A percentile compares a stretch with the other conserved stretches of the same genome.
Evolutionary conservation across 2,113 vertebrate species (phyloP).

Genomic region (Microtus ochrogaster): DNA sequence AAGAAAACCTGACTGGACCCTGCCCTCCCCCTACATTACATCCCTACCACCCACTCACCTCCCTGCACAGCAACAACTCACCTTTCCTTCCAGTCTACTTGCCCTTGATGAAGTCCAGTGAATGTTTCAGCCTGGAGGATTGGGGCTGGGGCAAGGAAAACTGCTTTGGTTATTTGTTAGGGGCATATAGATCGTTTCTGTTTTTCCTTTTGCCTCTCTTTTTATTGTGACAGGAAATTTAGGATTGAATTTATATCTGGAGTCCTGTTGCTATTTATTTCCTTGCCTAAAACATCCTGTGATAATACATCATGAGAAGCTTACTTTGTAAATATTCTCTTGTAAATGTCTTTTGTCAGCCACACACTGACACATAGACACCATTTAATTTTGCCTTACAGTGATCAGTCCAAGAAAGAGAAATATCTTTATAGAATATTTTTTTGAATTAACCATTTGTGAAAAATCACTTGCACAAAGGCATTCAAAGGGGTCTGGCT

Average conservation of each 20-base stretch:
- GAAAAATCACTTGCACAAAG: not conserved
- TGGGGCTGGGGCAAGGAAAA: not conserved
- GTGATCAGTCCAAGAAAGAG: not conserved
- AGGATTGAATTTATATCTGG: constrained; percentile 32
- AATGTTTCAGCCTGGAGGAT: not conserved
- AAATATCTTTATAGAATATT: not conserved
- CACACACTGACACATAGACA: not conserved
- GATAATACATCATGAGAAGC: not conserved
- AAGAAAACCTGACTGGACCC: not conserved
- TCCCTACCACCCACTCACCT: too few relatives aligned
- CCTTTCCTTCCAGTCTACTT: not conserved
- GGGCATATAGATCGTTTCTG: not conserved
- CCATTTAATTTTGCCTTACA: not conserved
- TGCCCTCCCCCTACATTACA: not conserved
- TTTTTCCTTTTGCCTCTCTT: not conserved
- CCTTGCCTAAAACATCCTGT: not conserved
- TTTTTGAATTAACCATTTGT: not conserved
- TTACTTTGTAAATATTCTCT: not conserved
- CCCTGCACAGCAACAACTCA: not conserved
- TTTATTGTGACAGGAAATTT: not conserved
- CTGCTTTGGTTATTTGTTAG: not conserved
- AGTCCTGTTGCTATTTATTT: not conserved
- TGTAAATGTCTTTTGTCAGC: not conserved
- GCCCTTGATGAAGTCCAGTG: not conserved
- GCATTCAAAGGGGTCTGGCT: not conserved